Base-by-base conservation (phyloP, 2,113 vertebrate genomes). In the Cavia porcellus region DNA sequence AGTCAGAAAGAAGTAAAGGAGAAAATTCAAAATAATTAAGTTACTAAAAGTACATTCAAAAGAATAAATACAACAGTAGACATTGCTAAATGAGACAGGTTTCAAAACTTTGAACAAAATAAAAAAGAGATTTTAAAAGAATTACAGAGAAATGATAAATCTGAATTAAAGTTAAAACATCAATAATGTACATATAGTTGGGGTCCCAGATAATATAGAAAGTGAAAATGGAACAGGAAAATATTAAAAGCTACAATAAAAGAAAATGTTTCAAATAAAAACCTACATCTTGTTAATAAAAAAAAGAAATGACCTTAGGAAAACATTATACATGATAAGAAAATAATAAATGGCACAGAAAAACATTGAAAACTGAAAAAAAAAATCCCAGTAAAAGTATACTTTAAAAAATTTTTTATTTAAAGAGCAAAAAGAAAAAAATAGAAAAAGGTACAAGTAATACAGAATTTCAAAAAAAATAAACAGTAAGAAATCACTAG, bases 41-140 rank as follows among this genome's bases (percentile, higher is more conserved):
- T 50, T 90, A n/a, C 24, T 61, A 64, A 92, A 82, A 68, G 80
- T 77, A 45, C 9, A 81, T 86, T 74, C 14, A 86, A 86, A 90
- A 12, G 28, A 86, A 22, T 47, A 83, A 64, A 80, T 5, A 7
- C 9, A 85, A 89, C 35, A 35, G 11, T 74, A 59, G 13, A 59
- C 0, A 90, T 28, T 93, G 24, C 50, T 59, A 25, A 45, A 70
- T 50, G 45, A 66, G 5, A 79, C 32, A 38, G 30, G 17, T 5
- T 42, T 52, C 77, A 22, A 47, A 86, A 81, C 66, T 28, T 3
- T 86, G 72, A 86, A 38, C 15, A 83, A 93, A 45, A 28, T 66
- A 24, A 85, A 42, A 14, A 1, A 47, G 13, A 45, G 52, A 61
- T 84, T 52, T 86, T 25, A 35, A 72, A 74, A 55, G 3, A 61